phyloP scores from a whole-genome alignment of 2,797 vertebrate genomes.

The Sebastes diaconus region DNA sequence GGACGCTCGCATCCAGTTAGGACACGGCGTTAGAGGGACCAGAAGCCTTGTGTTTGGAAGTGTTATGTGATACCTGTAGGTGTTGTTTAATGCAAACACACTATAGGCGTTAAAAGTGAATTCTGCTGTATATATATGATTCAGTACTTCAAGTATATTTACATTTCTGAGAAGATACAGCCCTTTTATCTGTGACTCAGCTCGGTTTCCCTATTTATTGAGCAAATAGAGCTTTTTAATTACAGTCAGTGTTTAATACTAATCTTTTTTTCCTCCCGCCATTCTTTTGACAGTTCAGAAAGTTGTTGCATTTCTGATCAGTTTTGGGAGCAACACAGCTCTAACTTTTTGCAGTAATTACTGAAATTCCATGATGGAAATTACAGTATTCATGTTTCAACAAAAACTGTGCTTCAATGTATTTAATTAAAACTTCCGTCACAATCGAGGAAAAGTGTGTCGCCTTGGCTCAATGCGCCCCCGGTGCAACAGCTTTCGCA shows the following conservation, averaged over 20 bases:
- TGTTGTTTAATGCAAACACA: background rate
- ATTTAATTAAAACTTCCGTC: background rate
- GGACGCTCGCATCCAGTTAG: too few relatives aligned
- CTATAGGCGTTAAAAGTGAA: background rate
- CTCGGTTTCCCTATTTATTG: background rate
- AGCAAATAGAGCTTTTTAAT: background rate
- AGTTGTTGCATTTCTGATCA: background rate
- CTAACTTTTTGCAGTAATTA: background rate
- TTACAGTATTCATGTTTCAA: background rate
- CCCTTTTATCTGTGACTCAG: background rate
- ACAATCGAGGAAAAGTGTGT: background rate
- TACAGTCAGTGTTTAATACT: background rate
- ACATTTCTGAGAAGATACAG: background rate
- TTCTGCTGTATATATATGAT: background rate
- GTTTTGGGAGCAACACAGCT: background rate
- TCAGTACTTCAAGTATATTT: background rate
- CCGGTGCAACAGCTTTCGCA: background rate
- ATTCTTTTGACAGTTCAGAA: background rate
- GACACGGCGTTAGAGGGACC: background rate
- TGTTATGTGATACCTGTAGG: background rate
- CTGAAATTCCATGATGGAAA: background rate
- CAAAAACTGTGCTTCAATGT: background rate
- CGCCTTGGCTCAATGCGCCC: background rate
- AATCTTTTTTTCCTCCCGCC: background rate
- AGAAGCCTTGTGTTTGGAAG: background rate